Evolutionary conservation across 2,888 invertebrate genomes (phyloP).

Genomic region (Rotaria magnacalcarata): DNA sequence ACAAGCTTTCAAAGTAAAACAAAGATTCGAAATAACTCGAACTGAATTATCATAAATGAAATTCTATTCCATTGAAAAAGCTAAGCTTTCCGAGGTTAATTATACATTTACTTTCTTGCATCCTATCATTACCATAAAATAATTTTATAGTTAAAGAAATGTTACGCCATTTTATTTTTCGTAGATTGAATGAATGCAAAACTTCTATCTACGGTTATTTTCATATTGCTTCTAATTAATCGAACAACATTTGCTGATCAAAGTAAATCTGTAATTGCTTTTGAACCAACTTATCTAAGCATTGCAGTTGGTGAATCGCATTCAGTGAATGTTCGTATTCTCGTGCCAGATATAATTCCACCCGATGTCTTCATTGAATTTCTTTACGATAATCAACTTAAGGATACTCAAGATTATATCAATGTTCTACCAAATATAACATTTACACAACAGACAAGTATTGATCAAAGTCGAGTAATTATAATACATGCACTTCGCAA

Average conservation of each 20-base stretch:
- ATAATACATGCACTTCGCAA: not conserved
- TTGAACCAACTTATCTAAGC: not conserved
- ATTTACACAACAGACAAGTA: not conserved
- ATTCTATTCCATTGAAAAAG: not conserved
- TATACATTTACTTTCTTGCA: too few relatives aligned
- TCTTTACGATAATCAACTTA: not conserved
- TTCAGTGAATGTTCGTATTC: not conserved
- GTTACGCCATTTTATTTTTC: too few relatives aligned
- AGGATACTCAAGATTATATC: not conserved
- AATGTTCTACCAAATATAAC: not conserved
- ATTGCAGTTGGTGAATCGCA: not conserved
- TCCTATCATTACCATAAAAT: too few relatives aligned
- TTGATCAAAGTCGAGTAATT: slow-evolving; percentile 11
- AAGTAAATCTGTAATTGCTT: not conserved
- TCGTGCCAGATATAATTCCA: not conserved
- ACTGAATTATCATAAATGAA: too few relatives aligned
- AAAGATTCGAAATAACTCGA: too few relatives aligned
- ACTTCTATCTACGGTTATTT: not conserved
- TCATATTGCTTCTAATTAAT: not conserved
- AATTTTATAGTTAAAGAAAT: too few relatives aligned
- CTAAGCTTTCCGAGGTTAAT: too few relatives aligned
- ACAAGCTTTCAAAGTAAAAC: too few relatives aligned
- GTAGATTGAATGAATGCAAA: not conserved
- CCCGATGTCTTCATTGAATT: not conserved
- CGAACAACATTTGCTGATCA: not conserved